These are phyloP conservation scores for Petrocephalus zakoni DNA, from an alignment of 2,113 vertebrate species.

Conservation along the genomic window DNA sequence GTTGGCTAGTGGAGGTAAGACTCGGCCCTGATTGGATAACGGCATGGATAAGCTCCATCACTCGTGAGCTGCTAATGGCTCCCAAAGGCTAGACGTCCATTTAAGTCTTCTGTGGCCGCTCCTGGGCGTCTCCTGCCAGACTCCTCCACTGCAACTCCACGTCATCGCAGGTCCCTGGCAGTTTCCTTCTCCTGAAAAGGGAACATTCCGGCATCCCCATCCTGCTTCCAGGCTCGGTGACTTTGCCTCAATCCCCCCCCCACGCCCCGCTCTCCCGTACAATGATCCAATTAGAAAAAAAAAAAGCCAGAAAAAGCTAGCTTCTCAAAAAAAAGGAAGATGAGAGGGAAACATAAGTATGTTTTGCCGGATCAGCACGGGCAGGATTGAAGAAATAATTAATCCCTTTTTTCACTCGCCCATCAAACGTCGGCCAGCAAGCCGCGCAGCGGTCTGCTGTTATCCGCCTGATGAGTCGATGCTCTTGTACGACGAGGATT, in stretches of 20 bases:
- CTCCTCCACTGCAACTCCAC: not conserved
- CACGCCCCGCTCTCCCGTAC: not conserved
- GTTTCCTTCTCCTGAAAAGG: not conserved
- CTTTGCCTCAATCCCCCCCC: not conserved
- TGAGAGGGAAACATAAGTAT: not conserved
- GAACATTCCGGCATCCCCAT: not conserved
- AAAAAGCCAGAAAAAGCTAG: not conserved
- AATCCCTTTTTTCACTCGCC: not conserved
- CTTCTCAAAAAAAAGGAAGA: not conserved
- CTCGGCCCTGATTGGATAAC: not conserved
- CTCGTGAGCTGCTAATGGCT: not conserved
- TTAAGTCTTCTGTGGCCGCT: not conserved
- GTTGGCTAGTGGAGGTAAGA: not conserved
- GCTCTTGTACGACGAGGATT: not conserved
- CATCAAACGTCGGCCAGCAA: not conserved
- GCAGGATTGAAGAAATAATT: not conserved
- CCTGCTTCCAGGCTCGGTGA: not conserved
- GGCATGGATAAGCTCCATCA: not conserved
- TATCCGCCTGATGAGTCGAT: not conserved
- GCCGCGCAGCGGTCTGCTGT: not conserved
- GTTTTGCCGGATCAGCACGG: not conserved
- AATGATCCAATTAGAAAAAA: not conserved
- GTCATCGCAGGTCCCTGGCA: not conserved
- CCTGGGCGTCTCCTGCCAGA: not conserved
- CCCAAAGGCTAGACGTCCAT: not conserved